Evolutionary conservation across 2,888 invertebrate species (phyloP).

Genomic region (Colletes collaris): DNA sequence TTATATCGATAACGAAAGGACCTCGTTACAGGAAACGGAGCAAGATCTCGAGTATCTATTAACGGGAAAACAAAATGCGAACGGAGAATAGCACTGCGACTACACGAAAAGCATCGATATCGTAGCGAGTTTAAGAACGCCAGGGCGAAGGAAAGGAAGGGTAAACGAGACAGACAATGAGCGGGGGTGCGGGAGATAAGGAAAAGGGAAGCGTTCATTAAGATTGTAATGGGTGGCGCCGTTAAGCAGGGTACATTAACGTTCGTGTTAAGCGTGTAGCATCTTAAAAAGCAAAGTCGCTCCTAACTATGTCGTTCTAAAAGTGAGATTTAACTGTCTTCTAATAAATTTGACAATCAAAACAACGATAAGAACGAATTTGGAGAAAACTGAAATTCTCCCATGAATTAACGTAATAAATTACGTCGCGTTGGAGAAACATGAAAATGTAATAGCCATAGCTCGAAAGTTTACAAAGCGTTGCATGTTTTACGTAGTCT

Average conservation of each 20-base stretch:
- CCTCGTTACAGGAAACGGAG: constrained; percentile 20
- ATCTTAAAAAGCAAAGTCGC: constrained; percentile 60
- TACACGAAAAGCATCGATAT: constrained; percentile 57
- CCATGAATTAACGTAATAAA: background rate
- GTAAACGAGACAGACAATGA: constrained; percentile 53
- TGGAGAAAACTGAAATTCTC: background rate
- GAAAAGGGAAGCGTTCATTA: constrained; percentile 72
- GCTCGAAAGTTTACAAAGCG: background rate
- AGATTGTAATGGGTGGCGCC: constrained; percentile 73
- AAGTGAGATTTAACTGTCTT: constrained; percentile 34
- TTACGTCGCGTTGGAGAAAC: background rate
- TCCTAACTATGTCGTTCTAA: constrained; percentile 28
- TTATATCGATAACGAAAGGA: constrained; percentile 14
- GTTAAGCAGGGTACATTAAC: constrained; percentile 75
- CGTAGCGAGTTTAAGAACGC: constrained; percentile 47
- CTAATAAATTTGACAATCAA: constrained; percentile 45
- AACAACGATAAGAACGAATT: background rate
- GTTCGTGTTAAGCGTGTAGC: constrained; percentile 66
- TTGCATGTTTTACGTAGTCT: background rate
- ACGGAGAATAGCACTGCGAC: constrained; percentile 45
- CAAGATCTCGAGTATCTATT: constrained; percentile 41
- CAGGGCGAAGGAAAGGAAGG: constrained; percentile 17
- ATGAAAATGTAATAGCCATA: background rate
- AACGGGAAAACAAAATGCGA: constrained; percentile 63
- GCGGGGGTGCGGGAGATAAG: constrained; percentile 41